phyloP scores from a whole-genome alignment of 2,797 vertebrate species.

The Lepus oiostolus region DNA sequence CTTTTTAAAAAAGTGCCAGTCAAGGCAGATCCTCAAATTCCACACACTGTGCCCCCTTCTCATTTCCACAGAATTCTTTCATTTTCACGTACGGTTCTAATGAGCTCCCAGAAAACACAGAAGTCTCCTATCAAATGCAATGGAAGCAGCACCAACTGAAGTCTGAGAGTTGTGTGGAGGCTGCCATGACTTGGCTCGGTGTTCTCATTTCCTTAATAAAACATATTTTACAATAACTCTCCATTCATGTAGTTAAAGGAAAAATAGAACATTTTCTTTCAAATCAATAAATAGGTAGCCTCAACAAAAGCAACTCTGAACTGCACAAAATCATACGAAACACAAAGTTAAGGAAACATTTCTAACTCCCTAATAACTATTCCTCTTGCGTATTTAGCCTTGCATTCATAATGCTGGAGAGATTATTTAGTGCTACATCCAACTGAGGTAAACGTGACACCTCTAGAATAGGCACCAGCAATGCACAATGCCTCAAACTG shows the following conservation, averaged over 20 bases:
- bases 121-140: constrained; percentile 83
- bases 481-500: constrained; percentile 71
- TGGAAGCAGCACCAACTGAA: constrained; percentile 84
- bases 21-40: constrained; percentile 76
- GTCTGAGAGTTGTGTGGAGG: constrained; percentile 83
- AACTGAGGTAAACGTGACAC: constrained; percentile 1
- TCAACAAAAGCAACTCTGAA: constrained; percentile 83
- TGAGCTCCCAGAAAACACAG: constrained; percentile 82
- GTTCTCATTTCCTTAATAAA: constrained; percentile 88
- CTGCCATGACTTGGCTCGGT: constrained; percentile 86
- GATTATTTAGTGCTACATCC: neutral
- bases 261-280: constrained; percentile 84
- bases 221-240: constrained; percentile 86
- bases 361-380: neutral
- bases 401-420: neutral
- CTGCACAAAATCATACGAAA: constrained; percentile 75
- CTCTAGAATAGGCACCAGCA: constrained; percentile 75
- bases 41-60: constrained; percentile 65
- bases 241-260: constrained; percentile 82
- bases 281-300: constrained; percentile 86
- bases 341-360: constrained; percentile 77
- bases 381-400: neutral
- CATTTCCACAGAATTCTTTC: constrained; percentile 81
- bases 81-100: constrained; percentile 81
- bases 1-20: neutral